A percentile compares a stretch with the other conserved stretches of the same genome.
Evolutionary conservation across 2,113 vertebrate genomes (phyloP).

Genomic region (Mixornis gularis): DNA sequence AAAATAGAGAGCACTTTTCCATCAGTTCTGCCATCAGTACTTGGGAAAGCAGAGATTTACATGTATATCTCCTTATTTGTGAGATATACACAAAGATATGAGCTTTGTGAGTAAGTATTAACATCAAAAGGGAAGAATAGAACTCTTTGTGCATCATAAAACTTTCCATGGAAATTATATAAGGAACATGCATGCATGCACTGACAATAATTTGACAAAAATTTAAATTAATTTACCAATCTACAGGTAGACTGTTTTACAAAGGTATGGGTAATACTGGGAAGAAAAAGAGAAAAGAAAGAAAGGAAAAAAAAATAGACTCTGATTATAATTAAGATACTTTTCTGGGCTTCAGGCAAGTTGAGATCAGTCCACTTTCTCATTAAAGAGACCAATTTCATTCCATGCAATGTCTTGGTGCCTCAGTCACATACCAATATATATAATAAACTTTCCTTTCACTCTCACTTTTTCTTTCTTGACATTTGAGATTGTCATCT

Average conservation of each 20-base stretch:
- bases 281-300: neutral
- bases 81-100: too few species aligned
- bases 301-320: too few species aligned
- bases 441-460: neutral
- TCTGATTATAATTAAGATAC: neutral
- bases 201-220: neutral
- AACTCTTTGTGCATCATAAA: neutral
- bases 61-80: neutral
- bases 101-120: neutral
- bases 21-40: neutral
- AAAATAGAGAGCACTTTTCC: neutral
- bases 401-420: neutral
- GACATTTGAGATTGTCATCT: neutral
- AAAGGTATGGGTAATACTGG: neutral
- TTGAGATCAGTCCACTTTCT: neutral
- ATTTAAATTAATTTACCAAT: neutral
- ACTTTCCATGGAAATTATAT: neutral
- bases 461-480: neutral
- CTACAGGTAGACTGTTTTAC: neutral
- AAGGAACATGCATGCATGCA: neutral
- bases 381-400: neutral
- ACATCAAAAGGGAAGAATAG: neutral
- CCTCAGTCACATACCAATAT: neutral
- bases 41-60: neutral
- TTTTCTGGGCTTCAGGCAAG: neutral